Evolutionary conservation across 2,113 vertebrate species (phyloP), one percentile per base, ranked within the genome.

Genomic region (Rutilus rutilus): DNA sequence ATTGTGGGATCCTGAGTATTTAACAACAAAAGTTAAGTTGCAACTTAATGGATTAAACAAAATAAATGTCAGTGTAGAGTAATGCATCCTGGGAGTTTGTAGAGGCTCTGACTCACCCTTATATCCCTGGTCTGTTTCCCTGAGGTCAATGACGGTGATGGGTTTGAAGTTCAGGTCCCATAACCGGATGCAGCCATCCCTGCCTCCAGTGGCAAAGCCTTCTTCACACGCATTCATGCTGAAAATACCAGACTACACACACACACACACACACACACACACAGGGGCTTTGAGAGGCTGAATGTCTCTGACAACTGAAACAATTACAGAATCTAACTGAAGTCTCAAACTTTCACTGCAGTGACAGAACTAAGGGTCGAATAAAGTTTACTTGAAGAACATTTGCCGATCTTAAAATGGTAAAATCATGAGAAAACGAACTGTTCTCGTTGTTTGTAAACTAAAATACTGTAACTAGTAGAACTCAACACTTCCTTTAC

Each of bases 151-250:
- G 96, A 98, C 96, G 94, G 98, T 99, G 95, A 99, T 99, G 93
- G 97, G 97, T 96, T 99, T 99, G 96, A 99, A 99, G 96, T 95
- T 98, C 95, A 98, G 96, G 95, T 99, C 98, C 98, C 98, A 99
- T 92, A 99, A 93, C 78, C 97, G 97, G 93, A 99, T 96, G 69
- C 98, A 99, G 89, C 98, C 98, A 85, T 99, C 98, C 89, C 98
- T 95, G 86, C 98, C 98, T 88, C 98, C 98, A 52, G 98, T 99
- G 91, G 98, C 98, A 91, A 99, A 99, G 69, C 98, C 98, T 91
- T 99, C 98, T 92, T 99, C 98, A 82, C 97, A 99, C 27, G 97
- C 97, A 92, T 99, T 98, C 98, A 99, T 99, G 93, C 97, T 99
- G 95, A 99, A 99, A 96, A 99, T 99, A 93, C 98, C 98, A 94